These are phyloP conservation scores for Tor tambroides DNA, from an alignment of 2,113 vertebrate species.

Conservation along the genomic window DNA sequence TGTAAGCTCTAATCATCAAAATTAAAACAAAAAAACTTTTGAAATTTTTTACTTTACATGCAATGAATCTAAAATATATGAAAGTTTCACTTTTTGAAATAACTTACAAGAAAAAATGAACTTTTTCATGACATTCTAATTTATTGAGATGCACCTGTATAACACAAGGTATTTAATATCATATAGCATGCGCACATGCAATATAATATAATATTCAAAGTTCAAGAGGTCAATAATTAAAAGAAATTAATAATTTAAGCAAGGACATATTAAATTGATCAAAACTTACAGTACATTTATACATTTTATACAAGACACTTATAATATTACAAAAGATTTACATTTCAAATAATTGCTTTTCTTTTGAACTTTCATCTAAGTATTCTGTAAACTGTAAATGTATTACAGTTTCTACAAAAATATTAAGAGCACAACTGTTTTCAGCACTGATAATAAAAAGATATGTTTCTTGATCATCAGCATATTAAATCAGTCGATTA, in stretches of 20 bases:
- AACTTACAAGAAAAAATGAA: too few relatives aligned
- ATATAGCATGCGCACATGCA: not conserved
- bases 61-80: too few relatives aligned
- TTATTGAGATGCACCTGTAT: too few relatives aligned
- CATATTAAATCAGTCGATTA: not conserved
- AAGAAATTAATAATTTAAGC: not conserved
- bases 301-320: too few relatives aligned
- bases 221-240: not conserved
- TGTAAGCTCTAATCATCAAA: too few relatives aligned
- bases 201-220: not conserved
- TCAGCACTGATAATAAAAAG: not conserved
- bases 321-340: not conserved
- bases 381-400: not conserved
- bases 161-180: slow-evolving; percentile 1
- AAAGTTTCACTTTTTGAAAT: too few relatives aligned
- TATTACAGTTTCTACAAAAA: not conserved
- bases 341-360: not conserved
- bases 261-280: not conserved
- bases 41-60: too few relatives aligned
- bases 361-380: not conserved
- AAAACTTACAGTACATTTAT: too few relatives aligned
- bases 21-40: too few relatives aligned
- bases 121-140: too few relatives aligned
- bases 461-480: not conserved
- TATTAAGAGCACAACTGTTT: not conserved